Conservation (phyloP, 2,797 vertebrate genomes). For the Poeciliopsis gracilis region DNA sequence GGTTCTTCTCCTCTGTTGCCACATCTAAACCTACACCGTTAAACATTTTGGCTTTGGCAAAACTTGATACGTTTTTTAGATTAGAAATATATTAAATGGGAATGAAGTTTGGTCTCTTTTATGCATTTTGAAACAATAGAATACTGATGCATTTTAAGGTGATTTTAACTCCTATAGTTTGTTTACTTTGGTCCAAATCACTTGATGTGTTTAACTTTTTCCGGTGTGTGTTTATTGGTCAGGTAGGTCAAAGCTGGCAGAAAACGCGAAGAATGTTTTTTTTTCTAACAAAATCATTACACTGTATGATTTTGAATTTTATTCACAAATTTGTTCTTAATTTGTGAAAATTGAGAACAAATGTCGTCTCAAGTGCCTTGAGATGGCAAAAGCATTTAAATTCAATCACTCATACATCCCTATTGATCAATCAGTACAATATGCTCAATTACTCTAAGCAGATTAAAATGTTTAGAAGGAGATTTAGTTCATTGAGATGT, state of each 20-base stretch:
- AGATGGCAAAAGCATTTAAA: not conserved
- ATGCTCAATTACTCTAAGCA: too few relatives aligned
- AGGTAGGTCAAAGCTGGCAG: not conserved
- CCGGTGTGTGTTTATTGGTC: not conserved
- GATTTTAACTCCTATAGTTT: not conserved
- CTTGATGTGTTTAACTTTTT: not conserved
- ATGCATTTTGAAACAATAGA: not conserved
- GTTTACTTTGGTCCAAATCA: not conserved
- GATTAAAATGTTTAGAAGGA: not conserved
- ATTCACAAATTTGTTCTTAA: too few relatives aligned
- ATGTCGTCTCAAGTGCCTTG: too few relatives aligned
- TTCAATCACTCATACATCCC: too few relatives aligned
- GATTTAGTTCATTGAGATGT: not conserved
- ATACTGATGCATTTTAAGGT: too few relatives aligned
- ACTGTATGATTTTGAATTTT: too few relatives aligned
- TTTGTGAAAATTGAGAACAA: too few relatives aligned
- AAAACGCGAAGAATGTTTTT: not conserved
- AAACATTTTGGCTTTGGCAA: not conserved
- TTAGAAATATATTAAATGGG: not conserved
- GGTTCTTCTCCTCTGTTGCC: not conserved
- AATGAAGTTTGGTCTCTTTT: not conserved
- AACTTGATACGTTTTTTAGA: not conserved
- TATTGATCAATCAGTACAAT: too few relatives aligned
- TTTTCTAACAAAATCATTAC: not conserved
- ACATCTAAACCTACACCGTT: not conserved